Evolutionary conservation across 2,113 vertebrate species (phyloP).

Genomic region (Albula glossodonta): DNA sequence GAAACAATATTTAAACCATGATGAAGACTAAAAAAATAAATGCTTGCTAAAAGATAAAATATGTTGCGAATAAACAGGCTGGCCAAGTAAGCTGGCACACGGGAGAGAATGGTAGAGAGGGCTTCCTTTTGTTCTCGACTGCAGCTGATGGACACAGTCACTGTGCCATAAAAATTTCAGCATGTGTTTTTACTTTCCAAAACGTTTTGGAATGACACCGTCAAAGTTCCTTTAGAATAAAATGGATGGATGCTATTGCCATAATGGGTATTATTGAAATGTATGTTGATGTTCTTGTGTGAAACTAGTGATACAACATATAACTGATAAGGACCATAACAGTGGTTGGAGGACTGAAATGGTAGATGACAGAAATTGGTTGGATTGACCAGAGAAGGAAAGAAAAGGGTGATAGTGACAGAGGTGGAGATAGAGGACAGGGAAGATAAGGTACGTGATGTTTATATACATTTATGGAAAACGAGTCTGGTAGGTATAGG

Average conservation of each 20-base stretch:
- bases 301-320: neutral
- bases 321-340: too few relatives aligned
- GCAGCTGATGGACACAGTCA: neutral
- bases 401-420: too few relatives aligned
- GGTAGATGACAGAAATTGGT: too few relatives aligned
- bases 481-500: too few relatives aligned
- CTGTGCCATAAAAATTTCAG: neutral
- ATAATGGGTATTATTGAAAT: neutral
- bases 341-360: too few relatives aligned
- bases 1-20: neutral
- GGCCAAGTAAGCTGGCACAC: neutral
- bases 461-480: too few relatives aligned
- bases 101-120: neutral
- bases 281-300: neutral
- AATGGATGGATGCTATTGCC: neutral
- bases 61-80: neutral
- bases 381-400: too few relatives aligned
- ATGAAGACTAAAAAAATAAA: neutral
- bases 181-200: slow-evolving; percentile 8
- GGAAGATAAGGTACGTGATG: too few relatives aligned
- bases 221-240: neutral
- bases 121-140: neutral
- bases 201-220: neutral
- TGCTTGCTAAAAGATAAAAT: neutral
- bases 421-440: too few relatives aligned